Conservation (phyloP, 2,113 vertebrate species). For the Cichladusa arquata region DNA sequence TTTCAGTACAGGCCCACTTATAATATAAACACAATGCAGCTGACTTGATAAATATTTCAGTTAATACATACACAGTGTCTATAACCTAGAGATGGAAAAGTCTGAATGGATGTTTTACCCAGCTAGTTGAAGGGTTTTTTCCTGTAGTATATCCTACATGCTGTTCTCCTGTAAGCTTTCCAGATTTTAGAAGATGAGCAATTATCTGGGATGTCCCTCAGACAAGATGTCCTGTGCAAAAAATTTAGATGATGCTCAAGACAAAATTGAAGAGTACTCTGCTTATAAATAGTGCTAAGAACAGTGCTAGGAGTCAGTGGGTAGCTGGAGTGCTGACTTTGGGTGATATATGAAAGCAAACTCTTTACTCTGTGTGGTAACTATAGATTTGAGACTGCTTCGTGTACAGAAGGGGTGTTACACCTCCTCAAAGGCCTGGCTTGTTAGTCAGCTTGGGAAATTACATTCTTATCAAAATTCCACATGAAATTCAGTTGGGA, state of each 20-base stretch:
- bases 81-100: not conserved
- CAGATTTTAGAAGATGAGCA: not conserved
- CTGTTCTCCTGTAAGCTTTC: not conserved
- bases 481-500: conserved; percentile 28
- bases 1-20: not conserved
- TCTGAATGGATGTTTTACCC: not conserved
- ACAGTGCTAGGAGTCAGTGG: not conserved
- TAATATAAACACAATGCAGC: not conserved
- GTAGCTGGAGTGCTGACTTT: conserved; percentile 6
- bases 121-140: not conserved
- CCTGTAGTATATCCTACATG: not conserved
- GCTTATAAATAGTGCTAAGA: not conserved
- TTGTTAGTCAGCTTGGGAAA: conserved; percentile 32
- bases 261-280: not conserved
- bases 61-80: not conserved
- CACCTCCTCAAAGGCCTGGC: not conserved
- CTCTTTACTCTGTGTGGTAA: not conserved
- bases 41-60: not conserved
- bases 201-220: not conserved
- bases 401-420: not conserved
- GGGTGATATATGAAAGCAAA: not conserved
- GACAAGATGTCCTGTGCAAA: not conserved
- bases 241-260: not conserved
- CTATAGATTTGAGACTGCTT: not conserved
- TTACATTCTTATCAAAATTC: conserved; percentile 45